Evolutionary conservation across 2,797 vertebrate genomes (phyloP).

Genomic region (Lophotriccus pileatus): DNA sequence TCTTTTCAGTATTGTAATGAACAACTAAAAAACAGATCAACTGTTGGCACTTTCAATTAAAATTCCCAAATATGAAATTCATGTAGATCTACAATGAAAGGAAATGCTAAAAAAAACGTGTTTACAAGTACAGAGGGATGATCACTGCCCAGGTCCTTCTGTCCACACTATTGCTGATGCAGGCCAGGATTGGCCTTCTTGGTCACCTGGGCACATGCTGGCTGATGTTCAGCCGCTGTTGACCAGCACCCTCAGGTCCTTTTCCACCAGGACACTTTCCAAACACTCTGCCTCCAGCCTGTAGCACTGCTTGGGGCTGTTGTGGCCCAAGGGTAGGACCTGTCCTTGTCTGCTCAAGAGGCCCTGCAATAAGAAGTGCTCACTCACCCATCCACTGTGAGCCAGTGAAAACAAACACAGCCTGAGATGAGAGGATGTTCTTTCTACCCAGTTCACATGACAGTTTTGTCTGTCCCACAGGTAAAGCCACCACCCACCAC

Average conservation of each 20-base stretch:
- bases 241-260: not conserved
- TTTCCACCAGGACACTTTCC: not conserved
- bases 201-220: too few relatives aligned
- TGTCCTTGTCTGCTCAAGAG: not conserved
- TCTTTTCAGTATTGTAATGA: slow-evolving; percentile 8
- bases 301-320: not conserved
- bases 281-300: not conserved
- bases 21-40: not conserved
- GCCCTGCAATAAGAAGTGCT: not conserved
- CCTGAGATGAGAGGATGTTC: accelerated
- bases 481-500: accelerated
- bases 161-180: not conserved
- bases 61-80: not conserved
- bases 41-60: slow-evolving; percentile 3
- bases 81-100: not conserved
- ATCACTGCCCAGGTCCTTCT: not conserved
- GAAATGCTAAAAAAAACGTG: not conserved
- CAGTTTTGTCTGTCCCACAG: not conserved
- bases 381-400: not conserved
- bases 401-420: not conserved
- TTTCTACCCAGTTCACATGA: accelerated
- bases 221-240: accelerated
- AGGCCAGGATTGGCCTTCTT: not conserved
- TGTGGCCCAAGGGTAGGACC: too few relatives aligned
- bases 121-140: not conserved